Percentiles rank a stretch among this genome's conserved stretches.
phyloP scores from a whole-genome alignment of 2,888 invertebrate species.

The Nomada fucata region DNA sequence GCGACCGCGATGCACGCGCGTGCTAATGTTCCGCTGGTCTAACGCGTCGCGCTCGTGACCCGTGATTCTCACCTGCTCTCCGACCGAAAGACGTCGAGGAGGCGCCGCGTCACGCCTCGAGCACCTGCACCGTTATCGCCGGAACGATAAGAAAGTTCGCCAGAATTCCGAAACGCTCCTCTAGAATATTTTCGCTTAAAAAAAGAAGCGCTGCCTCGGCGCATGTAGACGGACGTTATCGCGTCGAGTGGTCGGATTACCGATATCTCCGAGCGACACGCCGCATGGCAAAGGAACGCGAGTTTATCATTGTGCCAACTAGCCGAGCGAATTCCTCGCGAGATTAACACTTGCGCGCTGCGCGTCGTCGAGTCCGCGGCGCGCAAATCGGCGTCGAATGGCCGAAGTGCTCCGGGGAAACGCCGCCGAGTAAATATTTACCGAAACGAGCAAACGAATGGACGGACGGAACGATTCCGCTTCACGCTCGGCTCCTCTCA shows the following conservation, averaged over 20 bases:
- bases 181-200: conserved; percentile 2
- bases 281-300: conserved; percentile 67
- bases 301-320: conserved; percentile 73
- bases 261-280: conserved; percentile 54
- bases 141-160: conserved; percentile 2
- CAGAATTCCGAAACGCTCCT: neutral
- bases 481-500: too few species aligned
- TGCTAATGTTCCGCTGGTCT: too few species aligned
- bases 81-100: too few species aligned
- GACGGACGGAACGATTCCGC: neutral
- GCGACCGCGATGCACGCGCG: too few species aligned
- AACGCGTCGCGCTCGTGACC: neutral
- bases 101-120: neutral
- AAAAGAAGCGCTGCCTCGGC: conserved; percentile 20
- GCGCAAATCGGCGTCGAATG: neutral
- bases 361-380: neutral
- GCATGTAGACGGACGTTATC: conserved; percentile 62
- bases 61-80: too few species aligned
- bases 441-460: conserved; percentile 37
- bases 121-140: neutral
- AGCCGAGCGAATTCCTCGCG: conserved; percentile 62
- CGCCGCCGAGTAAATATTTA: conserved; percentile 58
- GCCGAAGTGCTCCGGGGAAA: conserved; percentile 26
- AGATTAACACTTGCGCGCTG: conserved; percentile 25
- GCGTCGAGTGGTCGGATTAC: conserved; percentile 47